Evolutionary conservation across 1,140 invertebrate genomes (phyloP).

Genomic region (Drosophila arizonae): DNA sequence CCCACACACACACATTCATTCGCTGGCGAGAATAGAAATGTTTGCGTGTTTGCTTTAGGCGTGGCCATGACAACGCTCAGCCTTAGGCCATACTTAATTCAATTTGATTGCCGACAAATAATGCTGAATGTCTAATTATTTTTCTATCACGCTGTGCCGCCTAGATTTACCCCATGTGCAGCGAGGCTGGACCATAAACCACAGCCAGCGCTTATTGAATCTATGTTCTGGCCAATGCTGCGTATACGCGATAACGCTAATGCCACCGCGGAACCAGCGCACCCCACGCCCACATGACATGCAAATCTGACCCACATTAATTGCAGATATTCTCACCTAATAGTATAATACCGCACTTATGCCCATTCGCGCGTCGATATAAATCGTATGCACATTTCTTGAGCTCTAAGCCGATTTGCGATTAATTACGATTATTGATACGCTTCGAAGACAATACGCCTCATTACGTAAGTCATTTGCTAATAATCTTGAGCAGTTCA

Average conservation of each 20-base stretch:
- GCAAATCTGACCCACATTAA: conserved; percentile 55
- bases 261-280: background rate
- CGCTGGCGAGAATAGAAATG: conserved; percentile 14
- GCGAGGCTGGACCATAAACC: conserved; percentile 27
- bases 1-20: conserved; percentile 4
- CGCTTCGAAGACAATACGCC: no score
- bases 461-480: no score
- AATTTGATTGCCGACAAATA: conserved; percentile 80
- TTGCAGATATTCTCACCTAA: conserved; percentile 57
- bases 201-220: conserved; percentile 40
- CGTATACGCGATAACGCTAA: conserved; percentile 63
- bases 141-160: conserved; percentile 42
- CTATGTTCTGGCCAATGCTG: conserved; percentile 49
- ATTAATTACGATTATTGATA: no score
- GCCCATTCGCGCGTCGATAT: no score
- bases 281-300: conserved; percentile 20
- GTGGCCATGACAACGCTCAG: conserved; percentile 58
- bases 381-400: no score
- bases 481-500: no score
- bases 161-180: background rate
- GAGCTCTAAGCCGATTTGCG: no score
- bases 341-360: conserved; percentile 20
- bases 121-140: conserved; percentile 79
- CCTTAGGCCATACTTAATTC: conserved; percentile 72
- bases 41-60: conserved; percentile 25